Evolutionary conservation across 2,797 vertebrate species (phyloP).

Genomic region (Siniperca undulata): DNA sequence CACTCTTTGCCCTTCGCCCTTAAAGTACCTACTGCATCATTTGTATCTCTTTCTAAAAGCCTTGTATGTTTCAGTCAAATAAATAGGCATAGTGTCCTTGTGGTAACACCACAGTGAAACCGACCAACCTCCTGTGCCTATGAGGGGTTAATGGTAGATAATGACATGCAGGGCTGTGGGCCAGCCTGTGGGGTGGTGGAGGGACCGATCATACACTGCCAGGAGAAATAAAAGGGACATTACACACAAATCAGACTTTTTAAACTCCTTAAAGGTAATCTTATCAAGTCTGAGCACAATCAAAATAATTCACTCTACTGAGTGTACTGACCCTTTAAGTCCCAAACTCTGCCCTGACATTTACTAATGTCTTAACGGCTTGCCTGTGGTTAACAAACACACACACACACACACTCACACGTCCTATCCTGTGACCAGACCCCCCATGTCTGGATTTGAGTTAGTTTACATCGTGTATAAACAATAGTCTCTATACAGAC

Average conservation of each 20-base stretch:
- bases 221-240: constrained; percentile 57
- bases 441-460: constrained; percentile 63
- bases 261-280: constrained; percentile 21
- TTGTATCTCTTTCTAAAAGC: constrained; percentile 20
- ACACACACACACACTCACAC: constrained; percentile 33
- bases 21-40: constrained; percentile 7
- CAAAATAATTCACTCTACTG: constrained; percentile 31
- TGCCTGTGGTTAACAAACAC: constrained; percentile 49
- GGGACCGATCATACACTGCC: constrained; percentile 41
- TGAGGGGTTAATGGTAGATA: constrained; percentile 52
- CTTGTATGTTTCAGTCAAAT: constrained; percentile 44
- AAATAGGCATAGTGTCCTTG: constrained; percentile 38
- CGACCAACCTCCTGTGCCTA: constrained; percentile 39
- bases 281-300: constrained; percentile 51
- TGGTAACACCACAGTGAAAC: constrained; percentile 49
- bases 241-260: constrained; percentile 50
- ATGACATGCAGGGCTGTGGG: constrained; percentile 65
- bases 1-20: constrained; percentile 52
- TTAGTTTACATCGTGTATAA: constrained; percentile 82
- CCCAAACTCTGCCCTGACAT: constrained; percentile 61
- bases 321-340: constrained; percentile 60
- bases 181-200: constrained; percentile 32
- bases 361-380: constrained; percentile 56
- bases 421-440: constrained; percentile 63
- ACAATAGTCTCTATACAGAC: constrained; percentile 84